A percentile compares a stretch with the other conserved stretches of the same genome.
phyloP scores from a whole-genome alignment of 2,113 vertebrate species.

The Ciconia boyciana region DNA sequence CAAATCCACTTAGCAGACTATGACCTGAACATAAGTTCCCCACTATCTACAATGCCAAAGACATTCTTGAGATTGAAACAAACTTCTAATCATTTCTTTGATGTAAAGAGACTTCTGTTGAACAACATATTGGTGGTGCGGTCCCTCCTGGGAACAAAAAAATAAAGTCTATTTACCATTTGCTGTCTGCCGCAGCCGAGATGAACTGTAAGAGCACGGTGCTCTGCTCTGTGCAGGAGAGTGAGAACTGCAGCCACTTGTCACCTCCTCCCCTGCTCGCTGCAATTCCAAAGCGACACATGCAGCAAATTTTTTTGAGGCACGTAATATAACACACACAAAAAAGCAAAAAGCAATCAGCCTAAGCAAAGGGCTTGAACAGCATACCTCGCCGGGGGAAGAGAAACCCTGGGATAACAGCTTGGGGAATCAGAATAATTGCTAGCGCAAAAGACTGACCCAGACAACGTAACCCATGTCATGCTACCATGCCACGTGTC shows the following conservation, averaged over 20 bases:
- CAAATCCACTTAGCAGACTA: not conserved
- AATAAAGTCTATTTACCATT: not conserved
- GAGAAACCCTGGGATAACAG: not conserved
- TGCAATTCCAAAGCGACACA: not conserved
- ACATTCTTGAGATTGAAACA: not conserved
- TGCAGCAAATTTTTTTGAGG: not conserved
- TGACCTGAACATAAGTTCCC: not conserved
- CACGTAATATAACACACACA: not conserved
- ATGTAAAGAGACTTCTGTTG: not conserved
- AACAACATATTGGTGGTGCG: not conserved
- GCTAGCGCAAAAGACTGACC: not conserved
- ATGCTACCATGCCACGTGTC: rapidly evolving
- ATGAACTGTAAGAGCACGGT: not conserved
- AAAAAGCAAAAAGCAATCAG: not conserved
- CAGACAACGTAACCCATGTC: not conserved
- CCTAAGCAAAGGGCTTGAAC: not conserved
- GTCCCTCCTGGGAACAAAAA: not conserved
- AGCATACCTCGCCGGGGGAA: not conserved
- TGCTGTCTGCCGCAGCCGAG: not conserved
- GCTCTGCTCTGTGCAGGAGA: not conserved
- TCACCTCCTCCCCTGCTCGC: not conserved
- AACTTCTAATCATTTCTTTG: not conserved
- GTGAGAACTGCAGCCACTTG: not conserved
- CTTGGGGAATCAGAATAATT: not conserved
- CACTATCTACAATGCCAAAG: not conserved